phyloP scores from a whole-genome alignment of 2,113 vertebrate genomes.

The Mustelus asterias region DNA sequence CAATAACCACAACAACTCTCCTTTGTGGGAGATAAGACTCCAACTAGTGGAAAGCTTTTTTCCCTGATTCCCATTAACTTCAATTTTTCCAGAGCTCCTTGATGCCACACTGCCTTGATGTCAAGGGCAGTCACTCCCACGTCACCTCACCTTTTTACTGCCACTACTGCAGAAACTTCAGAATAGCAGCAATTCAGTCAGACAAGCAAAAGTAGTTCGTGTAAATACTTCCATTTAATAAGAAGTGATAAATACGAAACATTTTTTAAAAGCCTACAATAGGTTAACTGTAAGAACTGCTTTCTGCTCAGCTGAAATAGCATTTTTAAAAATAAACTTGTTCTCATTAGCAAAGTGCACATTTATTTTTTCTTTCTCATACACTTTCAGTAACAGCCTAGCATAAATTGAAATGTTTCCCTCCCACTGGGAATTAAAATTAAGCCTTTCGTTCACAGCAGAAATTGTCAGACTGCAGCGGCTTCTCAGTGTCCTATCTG shows the following conservation, averaged over 20 bases:
- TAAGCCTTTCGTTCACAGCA: background rate
- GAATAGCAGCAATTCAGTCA: background rate
- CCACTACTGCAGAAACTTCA: background rate
- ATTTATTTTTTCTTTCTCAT: background rate
- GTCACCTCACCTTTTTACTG: background rate
- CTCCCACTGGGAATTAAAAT: background rate
- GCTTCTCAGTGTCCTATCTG: background rate
- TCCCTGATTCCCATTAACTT: background rate
- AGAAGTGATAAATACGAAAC: background rate
- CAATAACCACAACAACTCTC: background rate
- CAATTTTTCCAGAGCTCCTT: background rate
- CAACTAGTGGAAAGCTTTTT: background rate
- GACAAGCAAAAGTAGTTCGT: background rate
- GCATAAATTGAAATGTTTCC: background rate
- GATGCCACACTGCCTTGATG: background rate
- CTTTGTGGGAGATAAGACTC: too few relatives aligned
- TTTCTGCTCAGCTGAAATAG: background rate
- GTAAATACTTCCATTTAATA: background rate
- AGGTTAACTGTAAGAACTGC: background rate
- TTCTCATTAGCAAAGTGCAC: background rate
- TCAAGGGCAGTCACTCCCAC: background rate
- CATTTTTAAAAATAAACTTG: background rate
- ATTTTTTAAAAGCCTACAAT: background rate
- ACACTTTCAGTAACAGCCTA: background rate
- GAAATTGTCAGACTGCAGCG: background rate